These are phyloP conservation scores for Pseudorhiza aurosa DNA, from an alignment of 30 jellyfish, hydroid and myxozoan genomes.

Conservation along the genomic window DNA sequence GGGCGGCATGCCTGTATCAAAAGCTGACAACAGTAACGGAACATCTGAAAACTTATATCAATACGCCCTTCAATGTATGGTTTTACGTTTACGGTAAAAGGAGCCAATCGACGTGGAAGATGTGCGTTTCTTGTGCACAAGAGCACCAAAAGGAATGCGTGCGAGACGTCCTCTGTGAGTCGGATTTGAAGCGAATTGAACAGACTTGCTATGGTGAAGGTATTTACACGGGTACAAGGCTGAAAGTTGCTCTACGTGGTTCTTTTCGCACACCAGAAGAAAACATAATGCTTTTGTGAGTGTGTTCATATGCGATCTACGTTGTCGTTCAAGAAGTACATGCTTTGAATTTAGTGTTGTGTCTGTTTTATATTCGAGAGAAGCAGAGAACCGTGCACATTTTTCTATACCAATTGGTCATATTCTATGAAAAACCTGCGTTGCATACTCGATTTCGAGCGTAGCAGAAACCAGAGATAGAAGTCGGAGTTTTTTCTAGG, in stretches of 20 bases:
- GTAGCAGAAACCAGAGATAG: too few species aligned
- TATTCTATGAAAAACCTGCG: too few species aligned
- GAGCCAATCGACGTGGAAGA: neutral
- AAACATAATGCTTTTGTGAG: slow-evolving; percentile 1
- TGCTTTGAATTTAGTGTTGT: too few species aligned
- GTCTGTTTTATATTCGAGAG: too few species aligned
- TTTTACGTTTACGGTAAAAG: slow-evolving; percentile 1
- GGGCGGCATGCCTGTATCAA: neutral
- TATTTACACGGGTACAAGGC: neutral
- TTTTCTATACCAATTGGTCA: too few species aligned
- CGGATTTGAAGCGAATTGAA: neutral
- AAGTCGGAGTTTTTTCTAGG: too few species aligned
- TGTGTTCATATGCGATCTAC: too few species aligned
- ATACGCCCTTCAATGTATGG: neutral
- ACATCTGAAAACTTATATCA: slow-evolving; percentile 1
- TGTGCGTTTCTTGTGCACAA: slow-evolving; percentile 12
- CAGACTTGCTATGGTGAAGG: neutral
- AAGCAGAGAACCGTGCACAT: too few species aligned
- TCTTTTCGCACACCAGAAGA: neutral
- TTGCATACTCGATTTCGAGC: too few species aligned
- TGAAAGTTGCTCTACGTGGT: slow-evolving; percentile 1
- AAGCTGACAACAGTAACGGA: neutral
- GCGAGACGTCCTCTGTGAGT: too few species aligned
- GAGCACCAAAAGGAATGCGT: neutral
- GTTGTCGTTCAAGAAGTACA: too few species aligned